phyloP scores from a whole-genome alignment of 2,888 invertebrate species.

The Sturmia bella region DNA sequence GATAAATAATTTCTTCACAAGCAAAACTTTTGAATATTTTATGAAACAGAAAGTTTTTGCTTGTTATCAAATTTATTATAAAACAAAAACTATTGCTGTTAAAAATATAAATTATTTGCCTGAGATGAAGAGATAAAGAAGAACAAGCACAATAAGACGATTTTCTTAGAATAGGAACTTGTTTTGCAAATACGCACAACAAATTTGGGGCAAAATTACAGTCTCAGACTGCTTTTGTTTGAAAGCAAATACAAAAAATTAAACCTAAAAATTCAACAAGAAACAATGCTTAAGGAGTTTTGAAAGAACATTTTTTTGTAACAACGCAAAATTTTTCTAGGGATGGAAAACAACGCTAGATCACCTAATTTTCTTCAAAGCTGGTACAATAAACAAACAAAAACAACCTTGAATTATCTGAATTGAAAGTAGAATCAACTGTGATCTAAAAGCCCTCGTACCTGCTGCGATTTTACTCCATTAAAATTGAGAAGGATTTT shows the following conservation, averaged over 20 bases:
- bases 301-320: no score
- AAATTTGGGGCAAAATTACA: not conserved
- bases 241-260: not conserved
- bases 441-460: no score
- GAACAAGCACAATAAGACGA: not conserved
- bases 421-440: no score
- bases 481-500: no score
- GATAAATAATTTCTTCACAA: not conserved
- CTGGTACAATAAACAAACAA: no score
- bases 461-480: no score
- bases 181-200: not conserved
- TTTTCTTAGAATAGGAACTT: not conserved
- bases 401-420: no score
- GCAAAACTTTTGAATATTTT: slow-evolving; percentile 20
- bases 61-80: slow-evolving; percentile 56
- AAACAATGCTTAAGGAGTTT: not conserved
- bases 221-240: not conserved
- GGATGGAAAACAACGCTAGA: no score
- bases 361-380: no score
- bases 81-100: slow-evolving; percentile 29
- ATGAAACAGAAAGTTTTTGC: slow-evolving; percentile 27
- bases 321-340: no score
- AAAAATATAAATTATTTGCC: slow-evolving; percentile 45
- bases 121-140: slow-evolving; percentile 16
- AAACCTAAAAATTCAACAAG: not conserved